Evolutionary conservation across 2,888 invertebrate genomes (phyloP).

Genomic region (Keiferia lycopersicella): DNA sequence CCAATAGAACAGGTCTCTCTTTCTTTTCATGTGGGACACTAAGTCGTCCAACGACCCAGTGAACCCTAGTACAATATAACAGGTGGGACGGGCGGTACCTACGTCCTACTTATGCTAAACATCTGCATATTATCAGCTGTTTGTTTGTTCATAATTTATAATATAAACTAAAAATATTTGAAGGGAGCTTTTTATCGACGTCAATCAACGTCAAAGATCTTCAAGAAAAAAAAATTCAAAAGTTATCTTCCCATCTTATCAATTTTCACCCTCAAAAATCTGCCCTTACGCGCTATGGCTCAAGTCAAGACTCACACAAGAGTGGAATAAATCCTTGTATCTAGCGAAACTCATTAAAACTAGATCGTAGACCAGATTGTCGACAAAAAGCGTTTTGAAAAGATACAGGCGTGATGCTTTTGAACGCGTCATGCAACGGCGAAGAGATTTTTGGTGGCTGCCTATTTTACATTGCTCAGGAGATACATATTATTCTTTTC

Average conservation of each 20-base stretch:
- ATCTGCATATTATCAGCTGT: no score
- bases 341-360: conserved; percentile 59
- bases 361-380: conserved; percentile 58
- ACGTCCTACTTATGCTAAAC: no score
- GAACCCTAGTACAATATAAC: no score
- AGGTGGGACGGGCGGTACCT: no score
- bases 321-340: conserved; percentile 21
- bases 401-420: conserved; percentile 55
- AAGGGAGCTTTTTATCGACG: background rate
- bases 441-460: background rate
- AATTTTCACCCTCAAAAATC: conserved; percentile 13
- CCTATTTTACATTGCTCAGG: conserved; percentile 8
- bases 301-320: background rate
- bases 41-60: no score
- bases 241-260: background rate
- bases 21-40: no score
- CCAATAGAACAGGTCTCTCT: no score
- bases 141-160: background rate
- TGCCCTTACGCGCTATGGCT: background rate
- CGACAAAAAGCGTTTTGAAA: conserved; percentile 63
- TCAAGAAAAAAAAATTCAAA: conserved; percentile 1
- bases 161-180: background rate
- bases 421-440: background rate
- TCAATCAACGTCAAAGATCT: background rate
- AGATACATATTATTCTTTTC: no score